Percentiles rank a stretch among this genome's conserved stretches.
These are phyloP conservation scores for Lepeophtheirus nordmannii DNA, from an alignment of 2,888 invertebrate genomes.

Conservation along the genomic window DNA sequence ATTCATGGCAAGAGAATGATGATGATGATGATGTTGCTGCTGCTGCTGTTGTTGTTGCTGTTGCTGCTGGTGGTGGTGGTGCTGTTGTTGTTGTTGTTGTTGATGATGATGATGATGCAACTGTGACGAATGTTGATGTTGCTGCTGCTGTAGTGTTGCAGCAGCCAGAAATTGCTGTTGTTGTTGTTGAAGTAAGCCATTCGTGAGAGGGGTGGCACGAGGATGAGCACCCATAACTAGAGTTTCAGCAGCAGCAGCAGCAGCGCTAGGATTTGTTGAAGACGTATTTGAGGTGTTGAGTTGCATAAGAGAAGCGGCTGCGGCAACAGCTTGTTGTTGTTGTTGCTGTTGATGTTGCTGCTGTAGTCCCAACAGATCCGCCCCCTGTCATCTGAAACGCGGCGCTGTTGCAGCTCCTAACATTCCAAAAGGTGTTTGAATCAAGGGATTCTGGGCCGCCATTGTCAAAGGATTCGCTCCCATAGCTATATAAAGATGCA, in stretches of 20 bases:
- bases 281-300: not conserved
- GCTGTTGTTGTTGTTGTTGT: not conserved
- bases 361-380: conserved; percentile 13
- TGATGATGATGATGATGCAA: not conserved
- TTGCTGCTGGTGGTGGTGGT: not conserved
- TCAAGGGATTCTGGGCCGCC: not conserved
- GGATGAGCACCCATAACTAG: not conserved
- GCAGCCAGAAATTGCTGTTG: not conserved
- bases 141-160: not conserved
- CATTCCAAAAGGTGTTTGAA: conserved; percentile 9
- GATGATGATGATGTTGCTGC: too few relatives aligned
- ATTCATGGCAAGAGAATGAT: too few relatives aligned
- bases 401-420: conserved; percentile 6
- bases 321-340: not conserved
- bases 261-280: not conserved
- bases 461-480: not conserved
- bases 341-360: not conserved
- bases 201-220: not conserved
- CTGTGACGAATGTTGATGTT: not conserved
- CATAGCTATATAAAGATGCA: not conserved
- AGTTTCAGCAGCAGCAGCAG: not conserved
- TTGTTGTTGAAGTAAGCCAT: conserved; percentile 9
- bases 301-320: not conserved
- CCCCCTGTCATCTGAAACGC: conserved; percentile 14
- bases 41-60: not conserved